These are phyloP conservation scores for Parauchenoglanis ngamensis DNA, from an alignment of 2,797 vertebrate genomes.

Conservation along the genomic window DNA sequence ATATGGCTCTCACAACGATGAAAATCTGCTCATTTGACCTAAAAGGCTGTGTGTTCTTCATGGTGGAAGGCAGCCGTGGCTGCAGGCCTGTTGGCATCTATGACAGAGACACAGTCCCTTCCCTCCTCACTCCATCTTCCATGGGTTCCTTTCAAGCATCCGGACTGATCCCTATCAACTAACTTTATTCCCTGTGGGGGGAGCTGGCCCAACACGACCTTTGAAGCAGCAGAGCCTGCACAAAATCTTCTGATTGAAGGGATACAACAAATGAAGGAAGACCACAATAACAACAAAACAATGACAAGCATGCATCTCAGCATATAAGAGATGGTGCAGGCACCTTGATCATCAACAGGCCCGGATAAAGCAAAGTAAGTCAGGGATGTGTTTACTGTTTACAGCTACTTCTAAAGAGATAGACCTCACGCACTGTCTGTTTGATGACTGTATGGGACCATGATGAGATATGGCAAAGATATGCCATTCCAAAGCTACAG, in stretches of 20 bases:
- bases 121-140: slow-evolving; percentile 55
- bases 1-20: slow-evolving; percentile 47
- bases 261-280: slow-evolving; percentile 20
- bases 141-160: slow-evolving; percentile 67
- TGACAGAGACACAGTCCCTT: slow-evolving; percentile 43
- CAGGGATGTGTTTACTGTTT: slow-evolving; percentile 27
- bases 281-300: slow-evolving; percentile 38
- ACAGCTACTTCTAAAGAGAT: slow-evolving; percentile 10
- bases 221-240: slow-evolving; percentile 39
- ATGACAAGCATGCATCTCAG: background rate
- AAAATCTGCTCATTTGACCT: slow-evolving; percentile 50
- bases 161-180: slow-evolving; percentile 69
- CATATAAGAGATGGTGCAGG: slow-evolving; percentile 9
- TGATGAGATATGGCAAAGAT: slow-evolving; percentile 14
- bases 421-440: slow-evolving; percentile 9
- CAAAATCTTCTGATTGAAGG: slow-evolving; percentile 29
- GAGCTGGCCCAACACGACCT: slow-evolving; percentile 22
- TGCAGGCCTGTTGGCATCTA: slow-evolving; percentile 45
- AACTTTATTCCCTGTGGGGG: slow-evolving; percentile 35
- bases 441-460: slow-evolving; percentile 4
- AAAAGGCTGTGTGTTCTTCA: slow-evolving; percentile 50
- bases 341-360: slow-evolving; percentile 37
- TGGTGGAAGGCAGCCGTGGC: slow-evolving; percentile 44
- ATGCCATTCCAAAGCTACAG: slow-evolving; percentile 13
- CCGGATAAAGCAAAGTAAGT: slow-evolving; percentile 7